A percentile compares a stretch with the other conserved stretches of the same genome.
Conservation (phyloP, 2,113 vertebrate genomes). For the Poeciliopsis turrubarensis region DNA sequence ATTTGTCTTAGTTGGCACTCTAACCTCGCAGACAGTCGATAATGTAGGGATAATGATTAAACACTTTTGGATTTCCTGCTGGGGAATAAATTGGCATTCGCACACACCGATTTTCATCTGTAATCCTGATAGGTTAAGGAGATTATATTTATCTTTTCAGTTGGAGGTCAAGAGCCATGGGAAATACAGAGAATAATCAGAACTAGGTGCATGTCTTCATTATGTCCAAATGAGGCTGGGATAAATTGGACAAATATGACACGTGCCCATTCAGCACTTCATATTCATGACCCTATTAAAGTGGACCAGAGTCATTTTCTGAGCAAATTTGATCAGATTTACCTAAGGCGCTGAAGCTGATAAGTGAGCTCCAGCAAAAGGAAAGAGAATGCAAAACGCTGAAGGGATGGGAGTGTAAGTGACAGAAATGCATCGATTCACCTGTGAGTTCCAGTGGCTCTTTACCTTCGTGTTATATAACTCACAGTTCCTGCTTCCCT, state of each 20-base stretch:
- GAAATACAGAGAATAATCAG: constrained; percentile 68
- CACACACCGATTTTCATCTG: constrained; percentile 50
- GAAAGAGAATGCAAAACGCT: constrained; percentile 43
- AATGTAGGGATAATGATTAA: constrained; percentile 17
- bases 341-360: constrained; percentile 73
- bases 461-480: constrained; percentile 46
- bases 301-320: constrained; percentile 87
- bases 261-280: constrained; percentile 62
- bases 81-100: constrained; percentile 42
- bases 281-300: constrained; percentile 87
- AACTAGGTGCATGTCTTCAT: constrained; percentile 74
- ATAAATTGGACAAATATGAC: constrained; percentile 77
- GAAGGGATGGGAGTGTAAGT: constrained; percentile 39
- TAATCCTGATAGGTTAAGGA: constrained; percentile 59
- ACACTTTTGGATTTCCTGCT: constrained; percentile 21
- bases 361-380: constrained; percentile 53
- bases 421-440: constrained; percentile 27
- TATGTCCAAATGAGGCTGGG: constrained; percentile 78
- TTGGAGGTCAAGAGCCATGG: constrained; percentile 68
- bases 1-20: neutral
- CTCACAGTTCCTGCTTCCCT: constrained; percentile 23
- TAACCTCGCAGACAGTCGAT: constrained; percentile 4
- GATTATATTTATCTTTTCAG: constrained; percentile 68
- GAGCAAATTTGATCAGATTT: constrained; percentile 86
- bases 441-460: constrained; percentile 4